Percentiles rank a stretch among this genome's conserved stretches.
phyloP scores from a whole-genome alignment of 2,888 invertebrate genomes.

The Leucophenga montana region DNA sequence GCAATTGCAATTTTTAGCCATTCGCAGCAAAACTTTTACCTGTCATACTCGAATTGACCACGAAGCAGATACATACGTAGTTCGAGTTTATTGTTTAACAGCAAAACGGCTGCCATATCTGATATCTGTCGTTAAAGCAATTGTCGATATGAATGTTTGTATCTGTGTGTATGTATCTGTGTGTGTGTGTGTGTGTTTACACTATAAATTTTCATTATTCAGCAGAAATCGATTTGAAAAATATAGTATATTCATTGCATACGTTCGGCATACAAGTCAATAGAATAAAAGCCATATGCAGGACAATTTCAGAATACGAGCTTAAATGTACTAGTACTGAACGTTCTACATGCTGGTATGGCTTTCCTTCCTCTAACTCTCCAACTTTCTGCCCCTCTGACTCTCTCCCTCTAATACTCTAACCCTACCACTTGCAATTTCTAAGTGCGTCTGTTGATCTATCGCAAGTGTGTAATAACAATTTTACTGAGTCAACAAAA shows the following conservation, averaged over 20 bases:
- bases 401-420: neutral
- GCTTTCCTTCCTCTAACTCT: too few relatives aligned
- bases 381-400: neutral
- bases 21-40: too few relatives aligned
- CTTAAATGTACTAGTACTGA: neutral
- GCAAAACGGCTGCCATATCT: too few relatives aligned
- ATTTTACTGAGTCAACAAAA: slow-evolving; percentile 26
- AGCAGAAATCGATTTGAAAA: slow-evolving; percentile 24
- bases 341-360: too few relatives aligned
- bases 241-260: slow-evolving; percentile 10
- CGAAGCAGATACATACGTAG: too few relatives aligned
- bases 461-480: slow-evolving; percentile 18
- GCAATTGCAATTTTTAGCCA: too few relatives aligned
- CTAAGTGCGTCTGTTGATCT: slow-evolving; percentile 10
- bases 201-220: slow-evolving; percentile 24
- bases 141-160: neutral
- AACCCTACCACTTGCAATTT: neutral
- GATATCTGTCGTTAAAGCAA: too few relatives aligned
- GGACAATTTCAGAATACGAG: neutral
- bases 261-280: neutral
- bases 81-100: too few relatives aligned
- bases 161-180: neutral
- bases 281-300: neutral
- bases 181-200: neutral
- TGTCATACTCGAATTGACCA: too few relatives aligned